Percentiles rank a stretch among this genome's conserved stretches.
These are phyloP conservation scores for Antitype chi DNA, from an alignment of 2,888 invertebrate species.

Conservation along the genomic window DNA sequence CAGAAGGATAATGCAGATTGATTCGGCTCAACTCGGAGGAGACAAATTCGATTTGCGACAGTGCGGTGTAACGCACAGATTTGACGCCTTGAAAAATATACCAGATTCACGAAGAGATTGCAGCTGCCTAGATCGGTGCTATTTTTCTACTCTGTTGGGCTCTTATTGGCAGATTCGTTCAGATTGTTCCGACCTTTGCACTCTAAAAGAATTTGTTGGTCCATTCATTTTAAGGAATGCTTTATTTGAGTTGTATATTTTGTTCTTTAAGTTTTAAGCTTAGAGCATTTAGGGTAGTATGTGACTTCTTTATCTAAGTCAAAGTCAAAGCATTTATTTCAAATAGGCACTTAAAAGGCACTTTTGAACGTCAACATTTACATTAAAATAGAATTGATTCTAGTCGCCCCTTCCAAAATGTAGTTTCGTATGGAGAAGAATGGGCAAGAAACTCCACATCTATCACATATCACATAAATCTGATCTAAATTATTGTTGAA, in stretches of 20 bases:
- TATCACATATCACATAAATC: no score
- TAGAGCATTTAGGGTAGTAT: no score
- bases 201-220: background rate
- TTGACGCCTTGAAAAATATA: conserved; percentile 81
- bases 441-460: no score
- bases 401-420: no score
- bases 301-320: no score
- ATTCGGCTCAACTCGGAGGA: conserved; percentile 85
- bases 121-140: conserved; percentile 34
- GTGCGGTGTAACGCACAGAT: conserved; percentile 71
- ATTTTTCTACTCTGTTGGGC: conserved; percentile 37
- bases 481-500: no score
- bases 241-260: background rate
- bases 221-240: background rate
- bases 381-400: no score
- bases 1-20: conserved; percentile 87
- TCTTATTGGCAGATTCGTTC: conserved; percentile 21
- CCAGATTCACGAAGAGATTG: conserved; percentile 64
- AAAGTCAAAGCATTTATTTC: no score
- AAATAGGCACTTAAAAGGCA: no score
- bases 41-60: conserved; percentile 88
- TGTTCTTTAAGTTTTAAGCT: background rate
- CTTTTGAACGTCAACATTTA: no score
- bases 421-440: no score
- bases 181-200: conserved; percentile 10